Base-by-base conservation (phyloP, 2,888 invertebrate species). In the Netelia melanura region DNA sequence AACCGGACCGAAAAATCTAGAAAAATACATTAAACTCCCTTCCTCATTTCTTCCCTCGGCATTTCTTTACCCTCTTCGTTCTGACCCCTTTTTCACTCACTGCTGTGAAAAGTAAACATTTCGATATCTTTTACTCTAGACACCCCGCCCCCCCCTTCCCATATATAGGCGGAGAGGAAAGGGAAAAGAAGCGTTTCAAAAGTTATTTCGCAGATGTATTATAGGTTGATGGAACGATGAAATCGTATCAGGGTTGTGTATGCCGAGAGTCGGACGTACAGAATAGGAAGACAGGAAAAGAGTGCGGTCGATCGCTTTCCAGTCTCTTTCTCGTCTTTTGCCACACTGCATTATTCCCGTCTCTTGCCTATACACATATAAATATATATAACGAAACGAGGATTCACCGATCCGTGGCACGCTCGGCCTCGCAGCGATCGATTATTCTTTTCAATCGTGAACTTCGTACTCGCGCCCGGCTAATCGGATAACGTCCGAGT, bases 1-100 rank as follows among this genome's bases (percentile, higher is more conserved):
- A 77, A 87, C 68, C 43, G 58, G 71, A 54, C 79, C 75, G 75
- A 81, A 87, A 85, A 86, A 85, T 81, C 85, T 86, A 80, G 85
- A 85, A 86, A 89, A 87, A 88, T 86, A 87, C 85, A 87, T 89
- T 86, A 87, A 87, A 84, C 87, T 71, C 68, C 54, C 48, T 52
- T 25, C 23, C 64, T 23, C 14, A 38, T 65, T 65, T 43, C 54
- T 30, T 67, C 67, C 21, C 38, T 38, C 43, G 38, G 25, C 25
- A 65, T 75, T 52, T 71, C 56, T 61, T 58, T 30, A 10, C 17
- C n/a, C 48, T 30, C 54, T 38, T 54, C 25, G 65, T 48, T 30
- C 64, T 64, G 54, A 10, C 70, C 38, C 5, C 71, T 56, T 21
- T 56, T 71, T n/a, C 17, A 30, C 43, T 58, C 43, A 21, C 65